Percentiles rank a stretch among this genome's conserved stretches.
phyloP scores from a whole-genome alignment of 2,888 invertebrate species.

The Siphonodentalium dalli region DNA sequence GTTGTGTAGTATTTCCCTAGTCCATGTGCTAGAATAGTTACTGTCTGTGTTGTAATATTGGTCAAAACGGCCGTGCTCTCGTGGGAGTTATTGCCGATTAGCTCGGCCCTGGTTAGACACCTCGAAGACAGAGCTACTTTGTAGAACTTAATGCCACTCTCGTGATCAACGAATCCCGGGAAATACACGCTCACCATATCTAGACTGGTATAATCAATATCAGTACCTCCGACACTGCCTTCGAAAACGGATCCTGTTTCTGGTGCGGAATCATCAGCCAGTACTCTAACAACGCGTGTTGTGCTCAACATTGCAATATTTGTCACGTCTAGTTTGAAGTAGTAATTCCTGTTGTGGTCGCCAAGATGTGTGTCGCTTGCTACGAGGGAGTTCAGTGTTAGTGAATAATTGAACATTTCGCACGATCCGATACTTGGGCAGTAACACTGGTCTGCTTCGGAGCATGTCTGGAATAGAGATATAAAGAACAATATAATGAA shows the following conservation, averaged over 20 bases:
- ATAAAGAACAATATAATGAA: no score
- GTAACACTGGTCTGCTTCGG: conserved; percentile 21
- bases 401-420: conserved; percentile 23
- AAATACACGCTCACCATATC: conserved; percentile 24
- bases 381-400: conserved; percentile 24
- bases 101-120: conserved; percentile 20
- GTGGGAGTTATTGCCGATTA: no score
- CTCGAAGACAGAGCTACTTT: conserved; percentile 23
- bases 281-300: conserved; percentile 28
- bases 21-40: no score
- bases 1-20: conserved; percentile 30
- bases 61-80: no score
- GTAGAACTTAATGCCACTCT: conserved; percentile 37
- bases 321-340: conserved; percentile 31
- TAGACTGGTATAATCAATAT: conserved; percentile 38
- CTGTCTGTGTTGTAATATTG: no score
- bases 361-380: conserved; percentile 23
- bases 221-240: conserved; percentile 28
- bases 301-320: conserved; percentile 31
- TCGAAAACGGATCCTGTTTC: conserved; percentile 29
- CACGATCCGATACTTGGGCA: conserved; percentile 34
- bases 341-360: conserved; percentile 38
- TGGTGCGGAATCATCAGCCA: conserved; percentile 35
- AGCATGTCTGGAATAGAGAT: not conserved
- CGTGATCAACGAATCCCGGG: conserved; percentile 43